A percentile compares a stretch with the other conserved stretches of the same genome.
Evolutionary conservation across 1,140 invertebrate genomes (phyloP).

Genomic region (Prorops nasuta): DNA sequence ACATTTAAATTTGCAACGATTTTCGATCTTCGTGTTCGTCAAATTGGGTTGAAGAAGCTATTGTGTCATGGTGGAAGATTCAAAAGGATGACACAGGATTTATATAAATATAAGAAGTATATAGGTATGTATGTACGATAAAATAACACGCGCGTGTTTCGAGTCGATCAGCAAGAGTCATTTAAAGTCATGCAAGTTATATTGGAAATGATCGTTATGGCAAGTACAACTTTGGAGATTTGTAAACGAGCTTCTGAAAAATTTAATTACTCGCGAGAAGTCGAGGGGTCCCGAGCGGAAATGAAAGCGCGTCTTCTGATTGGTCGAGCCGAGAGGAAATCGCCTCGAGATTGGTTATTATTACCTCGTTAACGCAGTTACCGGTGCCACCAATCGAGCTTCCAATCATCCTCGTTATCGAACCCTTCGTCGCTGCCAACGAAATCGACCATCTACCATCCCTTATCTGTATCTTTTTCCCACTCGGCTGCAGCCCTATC

Average conservation of each 20-base stretch:
- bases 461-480: conserved; percentile 13
- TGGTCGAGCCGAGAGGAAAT: conserved; percentile 51
- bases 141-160: too few species aligned
- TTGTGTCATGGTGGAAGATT: too few species aligned
- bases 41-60: too few species aligned
- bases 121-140: too few species aligned
- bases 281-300: conserved; percentile 33
- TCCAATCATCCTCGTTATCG: conserved; percentile 45
- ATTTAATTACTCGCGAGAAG: conserved; percentile 5
- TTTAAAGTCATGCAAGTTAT: too few species aligned
- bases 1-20: too few species aligned
- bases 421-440: conserved; percentile 29
- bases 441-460: conserved; percentile 27
- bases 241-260: conserved; percentile 6
- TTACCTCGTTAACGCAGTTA: conserved; percentile 51
- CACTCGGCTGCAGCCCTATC: neutral
- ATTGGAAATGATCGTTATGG: too few species aligned
- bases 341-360: conserved; percentile 56
- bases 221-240: too few species aligned
- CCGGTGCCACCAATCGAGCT: conserved; percentile 36
- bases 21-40: too few species aligned
- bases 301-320: conserved; percentile 52
- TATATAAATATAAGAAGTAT: too few species aligned
- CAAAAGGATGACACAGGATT: too few species aligned
- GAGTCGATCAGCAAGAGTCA: too few species aligned